These are phyloP conservation scores for Aphrophora alni DNA, from an alignment of 2,888 invertebrate species.

Conservation along the genomic window DNA sequence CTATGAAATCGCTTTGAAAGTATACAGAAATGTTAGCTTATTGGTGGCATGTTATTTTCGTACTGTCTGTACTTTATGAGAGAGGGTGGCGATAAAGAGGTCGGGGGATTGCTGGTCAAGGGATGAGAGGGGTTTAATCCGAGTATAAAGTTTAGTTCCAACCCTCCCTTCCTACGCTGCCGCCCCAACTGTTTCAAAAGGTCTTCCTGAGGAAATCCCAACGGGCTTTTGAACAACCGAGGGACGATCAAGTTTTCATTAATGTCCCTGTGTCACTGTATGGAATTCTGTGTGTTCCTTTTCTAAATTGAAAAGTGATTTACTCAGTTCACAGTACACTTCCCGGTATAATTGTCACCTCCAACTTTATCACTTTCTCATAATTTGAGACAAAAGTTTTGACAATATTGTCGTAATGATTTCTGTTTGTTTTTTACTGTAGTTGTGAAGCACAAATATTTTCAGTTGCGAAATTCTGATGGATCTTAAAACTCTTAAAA, in stretches of 20 bases:
- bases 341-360: neutral
- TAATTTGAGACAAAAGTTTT: neutral
- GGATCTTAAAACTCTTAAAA: too few species aligned
- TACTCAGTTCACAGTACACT: constrained; percentile 42
- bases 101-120: neutral
- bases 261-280: constrained; percentile 12
- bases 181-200: constrained; percentile 25
- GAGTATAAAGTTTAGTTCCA: constrained; percentile 19
- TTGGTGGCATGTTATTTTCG: constrained; percentile 9
- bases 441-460: too few species aligned
- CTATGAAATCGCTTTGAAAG: neutral
- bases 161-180: neutral
- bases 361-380: constrained; percentile 2
- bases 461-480: too few species aligned
- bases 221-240: constrained; percentile 21
- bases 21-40: neutral
- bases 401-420: neutral
- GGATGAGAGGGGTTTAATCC: constrained; percentile 18
- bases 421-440: neutral
- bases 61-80: neutral
- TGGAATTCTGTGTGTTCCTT: neutral
- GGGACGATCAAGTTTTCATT: constrained; percentile 27
- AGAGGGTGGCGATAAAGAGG: constrained; percentile 6
- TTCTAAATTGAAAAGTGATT: constrained; percentile 21
- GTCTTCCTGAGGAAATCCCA: constrained; percentile 25